Conservation (phyloP, 1,140 invertebrate species). For the Polyergus mexicanus region DNA sequence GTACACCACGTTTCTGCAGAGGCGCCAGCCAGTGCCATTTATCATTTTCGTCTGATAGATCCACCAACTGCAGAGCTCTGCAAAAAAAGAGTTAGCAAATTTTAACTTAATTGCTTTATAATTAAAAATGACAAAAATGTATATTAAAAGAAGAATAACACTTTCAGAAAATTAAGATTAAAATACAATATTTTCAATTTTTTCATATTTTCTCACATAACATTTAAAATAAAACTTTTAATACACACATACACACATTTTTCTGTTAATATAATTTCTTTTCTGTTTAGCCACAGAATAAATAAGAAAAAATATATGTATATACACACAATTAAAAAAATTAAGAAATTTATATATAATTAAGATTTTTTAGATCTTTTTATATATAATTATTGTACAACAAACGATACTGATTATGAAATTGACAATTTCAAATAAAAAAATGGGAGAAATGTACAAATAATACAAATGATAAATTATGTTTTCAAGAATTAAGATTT, state of each 20-base stretch:
- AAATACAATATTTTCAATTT: background rate
- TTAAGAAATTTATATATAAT: no score
- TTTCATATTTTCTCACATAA: background rate
- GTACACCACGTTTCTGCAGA: slow-evolving; percentile 91
- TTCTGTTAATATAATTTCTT: background rate
- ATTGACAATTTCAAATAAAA: no score
- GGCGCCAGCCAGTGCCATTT: slow-evolving; percentile 93
- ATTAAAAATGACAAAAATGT: background rate
- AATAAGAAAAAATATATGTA: no score
- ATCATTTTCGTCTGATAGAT: slow-evolving; percentile 88
- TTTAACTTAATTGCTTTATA: background rate
- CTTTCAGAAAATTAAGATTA: background rate
- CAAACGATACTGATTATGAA: no score
- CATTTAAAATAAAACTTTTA: slow-evolving; percentile 5
- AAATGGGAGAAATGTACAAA: no score
- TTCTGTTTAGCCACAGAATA: no score
- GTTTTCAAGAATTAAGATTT: no score
- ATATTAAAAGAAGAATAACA: background rate
- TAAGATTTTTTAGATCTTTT: no score
- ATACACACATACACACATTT: background rate
- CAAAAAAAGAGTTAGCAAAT: slow-evolving; percentile 44
- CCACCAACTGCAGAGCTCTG: slow-evolving; percentile 91
- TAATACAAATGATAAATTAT: no score
- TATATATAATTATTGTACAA: no score
- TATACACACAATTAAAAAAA: no score